Percentiles rank a stretch among this genome's conserved stretches.
These are phyloP conservation scores for Belgica antarctica DNA, from an alignment of 2,888 invertebrate genomes.

Conservation along the genomic window DNA sequence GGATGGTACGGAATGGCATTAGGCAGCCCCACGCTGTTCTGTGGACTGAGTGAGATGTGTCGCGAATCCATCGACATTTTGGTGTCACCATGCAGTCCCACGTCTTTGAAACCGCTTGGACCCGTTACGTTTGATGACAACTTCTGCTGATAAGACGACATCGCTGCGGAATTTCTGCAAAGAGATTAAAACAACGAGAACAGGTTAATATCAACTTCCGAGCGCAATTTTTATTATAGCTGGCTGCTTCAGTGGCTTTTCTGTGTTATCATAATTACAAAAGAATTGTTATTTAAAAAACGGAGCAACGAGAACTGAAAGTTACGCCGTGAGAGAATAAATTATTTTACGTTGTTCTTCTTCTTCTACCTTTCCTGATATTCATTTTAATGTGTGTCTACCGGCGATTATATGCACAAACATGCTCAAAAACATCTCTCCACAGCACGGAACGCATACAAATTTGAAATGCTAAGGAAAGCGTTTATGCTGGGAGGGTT, in stretches of 20 bases:
- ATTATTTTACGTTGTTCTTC: slow-evolving; percentile 35
- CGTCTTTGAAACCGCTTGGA: not conserved
- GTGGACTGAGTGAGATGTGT: slow-evolving; percentile 27
- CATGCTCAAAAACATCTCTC: slow-evolving; percentile 38
- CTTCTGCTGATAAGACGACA: slow-evolving; percentile 36
- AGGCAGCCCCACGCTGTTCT: slow-evolving; percentile 30
- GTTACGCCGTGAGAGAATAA: slow-evolving; percentile 43
- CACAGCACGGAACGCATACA: slow-evolving; percentile 23
- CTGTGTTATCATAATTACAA: slow-evolving; percentile 36
- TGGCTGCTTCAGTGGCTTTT: not conserved
- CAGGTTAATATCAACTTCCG: slow-evolving; percentile 31
- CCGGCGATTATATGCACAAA: slow-evolving; percentile 42
- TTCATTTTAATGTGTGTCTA: slow-evolving; percentile 44
- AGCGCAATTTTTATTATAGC: slow-evolving; percentile 9
- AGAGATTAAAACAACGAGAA: slow-evolving; percentile 15
- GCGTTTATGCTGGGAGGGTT: too few species aligned
- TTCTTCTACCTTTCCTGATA: slow-evolving; percentile 13
- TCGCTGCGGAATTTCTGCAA: slow-evolving; percentile 27
- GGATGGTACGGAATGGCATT: slow-evolving; percentile 29
- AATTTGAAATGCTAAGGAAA: slow-evolving; percentile 14
- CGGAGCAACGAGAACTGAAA: slow-evolving; percentile 28
- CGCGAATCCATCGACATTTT: not conserved
- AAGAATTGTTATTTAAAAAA: slow-evolving; percentile 38
- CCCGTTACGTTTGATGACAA: slow-evolving; percentile 1
- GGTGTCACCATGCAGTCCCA: not conserved